These are phyloP conservation scores for Regulus satrapa DNA, from an alignment of 2,113 vertebrate species.

Conservation along the genomic window DNA sequence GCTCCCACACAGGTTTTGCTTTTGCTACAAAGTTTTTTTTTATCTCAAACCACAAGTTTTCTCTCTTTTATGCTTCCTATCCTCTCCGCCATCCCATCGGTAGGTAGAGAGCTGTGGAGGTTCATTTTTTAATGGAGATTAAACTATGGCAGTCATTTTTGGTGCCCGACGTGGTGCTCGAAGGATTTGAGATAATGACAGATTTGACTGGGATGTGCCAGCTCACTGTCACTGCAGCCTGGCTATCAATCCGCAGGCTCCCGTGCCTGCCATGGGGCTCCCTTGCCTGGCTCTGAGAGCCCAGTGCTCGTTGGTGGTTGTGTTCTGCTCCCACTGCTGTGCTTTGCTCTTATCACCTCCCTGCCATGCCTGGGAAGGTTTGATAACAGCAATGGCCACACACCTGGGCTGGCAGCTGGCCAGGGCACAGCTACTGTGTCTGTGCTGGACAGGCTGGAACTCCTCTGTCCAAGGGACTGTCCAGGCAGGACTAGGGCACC, in stretches of 20 bases:
- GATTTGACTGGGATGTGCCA: not conserved
- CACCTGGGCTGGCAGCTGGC: not conserved
- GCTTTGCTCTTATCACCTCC: not conserved
- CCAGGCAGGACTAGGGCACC: not conserved
- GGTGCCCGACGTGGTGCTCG: not conserved
- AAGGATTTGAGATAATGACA: not conserved
- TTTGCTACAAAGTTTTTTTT: not conserved
- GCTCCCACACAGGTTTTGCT: not conserved
- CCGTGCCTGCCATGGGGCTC: not conserved
- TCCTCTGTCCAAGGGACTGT: not conserved
- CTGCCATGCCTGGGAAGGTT: not conserved
- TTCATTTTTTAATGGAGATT: not conserved
- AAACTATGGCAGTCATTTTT: not conserved
- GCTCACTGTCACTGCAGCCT: not conserved
- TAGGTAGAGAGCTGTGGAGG: not conserved
- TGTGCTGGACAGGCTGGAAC: not conserved
- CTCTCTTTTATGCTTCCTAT: not conserved
- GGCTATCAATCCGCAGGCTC: not conserved
- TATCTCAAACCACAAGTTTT: not conserved
- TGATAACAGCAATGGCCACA: not conserved
- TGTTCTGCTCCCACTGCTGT: not conserved
- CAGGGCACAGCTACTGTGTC: not conserved
- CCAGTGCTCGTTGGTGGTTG: not conserved
- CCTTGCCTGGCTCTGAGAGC: not conserved
- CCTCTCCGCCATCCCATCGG: not conserved